Conservation (phyloP, 2,113 vertebrate species). For the Orthonyx spaldingii region DNA sequence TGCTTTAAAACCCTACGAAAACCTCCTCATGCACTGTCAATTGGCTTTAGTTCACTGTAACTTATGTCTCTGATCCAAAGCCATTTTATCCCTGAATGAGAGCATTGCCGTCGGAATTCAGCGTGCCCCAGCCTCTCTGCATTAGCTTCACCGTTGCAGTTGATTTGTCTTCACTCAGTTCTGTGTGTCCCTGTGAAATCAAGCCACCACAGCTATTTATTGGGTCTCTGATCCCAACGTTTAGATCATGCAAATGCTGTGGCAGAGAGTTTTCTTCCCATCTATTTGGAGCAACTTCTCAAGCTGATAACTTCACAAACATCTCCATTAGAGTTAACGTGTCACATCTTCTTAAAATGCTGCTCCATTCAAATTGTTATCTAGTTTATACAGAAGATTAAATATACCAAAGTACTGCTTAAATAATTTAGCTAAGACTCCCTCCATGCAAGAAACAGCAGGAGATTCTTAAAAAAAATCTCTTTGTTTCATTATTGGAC, state of each 20-base stretch:
- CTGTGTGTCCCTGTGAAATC: not conserved
- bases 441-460: not conserved
- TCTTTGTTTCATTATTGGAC: slow-evolving; percentile 35
- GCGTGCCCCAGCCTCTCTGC: not conserved
- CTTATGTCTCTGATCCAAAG: not conserved
- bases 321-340: not conserved
- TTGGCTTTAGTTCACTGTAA: not conserved
- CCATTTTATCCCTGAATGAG: not conserved
- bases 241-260: not conserved
- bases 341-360: not conserved
- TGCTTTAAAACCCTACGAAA: not conserved
- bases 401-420: not conserved
- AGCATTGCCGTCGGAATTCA: not conserved
- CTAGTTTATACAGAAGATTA: slow-evolving; percentile 21
- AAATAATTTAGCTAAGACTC: slow-evolving; percentile 10
- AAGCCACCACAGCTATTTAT: not conserved
- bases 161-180: not conserved
- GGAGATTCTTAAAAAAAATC: not conserved
- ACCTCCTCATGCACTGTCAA: not conserved
- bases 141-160: not conserved
- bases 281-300: not conserved
- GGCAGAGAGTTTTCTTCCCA: not conserved
- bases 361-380: not conserved
- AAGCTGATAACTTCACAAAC: not conserved
- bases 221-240: not conserved